Conservation (phyloP, 2,113 vertebrate species). For the Amia ocellicauda region DNA sequence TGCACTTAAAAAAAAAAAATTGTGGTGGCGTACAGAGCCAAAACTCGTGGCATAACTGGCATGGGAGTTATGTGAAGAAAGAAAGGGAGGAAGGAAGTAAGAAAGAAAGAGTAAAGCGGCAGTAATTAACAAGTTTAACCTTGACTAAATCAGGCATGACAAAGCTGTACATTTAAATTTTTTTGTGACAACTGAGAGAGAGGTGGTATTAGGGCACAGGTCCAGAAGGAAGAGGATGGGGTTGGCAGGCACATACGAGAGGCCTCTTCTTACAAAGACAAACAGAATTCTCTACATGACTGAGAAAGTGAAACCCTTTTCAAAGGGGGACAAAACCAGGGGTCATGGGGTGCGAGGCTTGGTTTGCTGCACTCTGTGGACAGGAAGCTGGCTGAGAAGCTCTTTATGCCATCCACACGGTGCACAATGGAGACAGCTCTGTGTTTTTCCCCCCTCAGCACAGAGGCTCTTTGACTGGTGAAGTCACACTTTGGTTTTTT, state of each 20-base stretch:
- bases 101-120: no score
- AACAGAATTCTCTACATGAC: background rate
- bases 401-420: background rate
- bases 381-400: slow-evolving; percentile 11
- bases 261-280: background rate
- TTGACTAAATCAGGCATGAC: no score
- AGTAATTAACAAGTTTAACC: background rate
- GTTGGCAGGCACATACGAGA: background rate
- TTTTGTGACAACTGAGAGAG: no score
- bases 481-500: background rate
- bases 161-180: no score
- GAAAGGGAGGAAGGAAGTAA: no score
- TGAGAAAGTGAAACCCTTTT: background rate
- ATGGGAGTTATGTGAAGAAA: no score
- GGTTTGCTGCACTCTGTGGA: background rate
- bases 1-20: no score
- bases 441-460: background rate
- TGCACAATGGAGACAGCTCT: background rate
- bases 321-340: slow-evolving; percentile 11
- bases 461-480: background rate
- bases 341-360: background rate
- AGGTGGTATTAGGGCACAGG: background rate
- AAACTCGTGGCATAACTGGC: no score
- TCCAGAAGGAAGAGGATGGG: background rate
- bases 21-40: no score